Evolutionary conservation across 2,888 invertebrate species (phyloP), one percentile per base, ranked within the genome.

Genomic region (Drosophila infuscata): DNA sequence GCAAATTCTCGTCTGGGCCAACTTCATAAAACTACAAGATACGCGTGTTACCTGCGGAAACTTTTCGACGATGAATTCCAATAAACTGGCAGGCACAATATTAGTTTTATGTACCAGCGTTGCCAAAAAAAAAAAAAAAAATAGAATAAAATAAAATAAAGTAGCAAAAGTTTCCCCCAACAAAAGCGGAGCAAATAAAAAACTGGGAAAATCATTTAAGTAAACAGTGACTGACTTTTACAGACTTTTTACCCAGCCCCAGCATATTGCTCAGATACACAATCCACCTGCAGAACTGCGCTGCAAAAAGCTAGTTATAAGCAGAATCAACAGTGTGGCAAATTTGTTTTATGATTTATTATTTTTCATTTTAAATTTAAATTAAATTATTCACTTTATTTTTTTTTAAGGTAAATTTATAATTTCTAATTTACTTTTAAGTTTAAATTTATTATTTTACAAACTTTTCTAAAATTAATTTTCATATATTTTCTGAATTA

Each of bases 21-120:
- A 87, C 83, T 87, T 81, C 71, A 87, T 86, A 88, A 87, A 87
- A 86, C 79, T 86, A 82, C 84, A 86, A 80, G 88, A 74, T 80
- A 82, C 80, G 83, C 65, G 67, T 76, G 53, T 66, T 78, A 79
- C 82, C 86, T 79, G 83, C 71, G 53, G 71, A 79, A 82, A 84
- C 70, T 86, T 83, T 68, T 63, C 63, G 70, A 48, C 61, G 68
- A 71, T 70, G 64, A 78, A 79, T 89, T 85, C 87, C 85, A 89
- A 89, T 85, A 88, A 85, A 82, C 83, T 84, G 68, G 53, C 81
- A 73, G 76, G 76, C 82, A 88, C 81, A 82, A 88, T 86, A 89
- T 83, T 81, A 87, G 82, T 86, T 83, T 86, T 82, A 83, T 86
- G 76, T 70, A 62, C 75, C 70, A 69, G 29, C 46, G 46, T 33